Evolutionary conservation across 2,797 vertebrate species (phyloP), one percentile per base, ranked within the genome.

Genomic region (Mallotus villosus): DNA sequence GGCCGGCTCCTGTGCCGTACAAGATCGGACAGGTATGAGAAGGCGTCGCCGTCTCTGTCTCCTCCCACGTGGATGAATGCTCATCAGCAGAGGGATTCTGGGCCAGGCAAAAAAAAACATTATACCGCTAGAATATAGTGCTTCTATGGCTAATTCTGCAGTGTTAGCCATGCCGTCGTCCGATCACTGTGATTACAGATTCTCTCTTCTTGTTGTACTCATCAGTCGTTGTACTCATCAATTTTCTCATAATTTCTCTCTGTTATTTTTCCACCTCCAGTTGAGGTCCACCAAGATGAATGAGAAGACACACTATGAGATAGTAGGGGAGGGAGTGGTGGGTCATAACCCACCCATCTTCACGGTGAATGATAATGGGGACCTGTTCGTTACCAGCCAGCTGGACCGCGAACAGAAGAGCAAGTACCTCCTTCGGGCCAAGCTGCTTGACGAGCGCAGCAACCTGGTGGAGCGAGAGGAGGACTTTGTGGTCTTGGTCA

Each of bases 371-470:
- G 0, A 8, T 0, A 73, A 83, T 0, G 93, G 93, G 68, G 89
- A 92, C 67, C 76, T 94, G 68, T 90, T 78, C 21, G 85, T 90
- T 29, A 83, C 69, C 27, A 79, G 22, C 46, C n/a, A 72, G 34
- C 79, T 94, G 83, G 92, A 94, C 85, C 81, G 93, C 9, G 93
- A 94, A 76, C 55, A 84, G 73, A 91, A 93, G 77, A 86, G 21
- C 22, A 0, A 0, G 0, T 94, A 94, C 79, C 62, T 63, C 2
- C 64, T 94, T 51, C 85, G 8, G 0, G 93, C 91, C 63, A 80
- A 2, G 24, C 78, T 94, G 85, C 81, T 60, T 0, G 82, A 93
- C 4, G 58, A 27, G 1, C 65, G 64, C 60, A 74, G 66, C 67
- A 34, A 46, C 8, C 0, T 37, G 65, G 67, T 93, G 4, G 93